Evolutionary conservation across 1,140 invertebrate genomes (phyloP), one percentile per base, ranked within the genome.

Genomic region (Sipha flava): DNA sequence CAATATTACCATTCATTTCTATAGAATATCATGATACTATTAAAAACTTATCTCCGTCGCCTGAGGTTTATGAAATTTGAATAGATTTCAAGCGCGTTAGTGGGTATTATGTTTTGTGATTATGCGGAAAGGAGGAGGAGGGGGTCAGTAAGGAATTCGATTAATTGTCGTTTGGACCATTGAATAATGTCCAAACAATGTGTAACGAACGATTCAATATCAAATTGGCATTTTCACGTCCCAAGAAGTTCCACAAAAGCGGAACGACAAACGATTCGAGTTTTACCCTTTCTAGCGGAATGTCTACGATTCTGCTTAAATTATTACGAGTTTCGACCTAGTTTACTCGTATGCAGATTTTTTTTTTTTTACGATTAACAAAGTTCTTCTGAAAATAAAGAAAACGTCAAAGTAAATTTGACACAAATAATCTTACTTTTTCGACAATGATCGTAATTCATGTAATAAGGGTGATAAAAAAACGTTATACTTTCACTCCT

Each of bases 171-270:
- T 54, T 57, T 37, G 73, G 23, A 43, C 34, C 49, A 37, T 77
- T 77, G 49, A 77, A 77, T 77, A 77, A 77, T 77, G 49, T 59
- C 37, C 23, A 18, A 77, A 77, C 73, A 77, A 77, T 57, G 73
- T 21, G 23, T n/a, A n/a, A n/a, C n/a, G 21, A 57, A 77, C 37
- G 23, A 52, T 59, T 23, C 49, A 16, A 54, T 77, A 57, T 37
- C 34, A 54, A 77, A 77, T 57, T 57, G 52, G 73, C 49, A 43
- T 57, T 77, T 77, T 77, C 52, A 52, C 52, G 34, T 77, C 34
- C 47, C 52, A 77, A 77, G 70, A 77, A 77, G 73, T 77, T 57
- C 23, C 47, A 29, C 6, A 47, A 12, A 29, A 77, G 73, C 47
- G n/a, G 40, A 54, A 54, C 31, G 49, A 77, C 73, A 59, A 77